phyloP scores from a whole-genome alignment of 1,140 invertebrate genomes.

The Drosophila baimaii region DNA sequence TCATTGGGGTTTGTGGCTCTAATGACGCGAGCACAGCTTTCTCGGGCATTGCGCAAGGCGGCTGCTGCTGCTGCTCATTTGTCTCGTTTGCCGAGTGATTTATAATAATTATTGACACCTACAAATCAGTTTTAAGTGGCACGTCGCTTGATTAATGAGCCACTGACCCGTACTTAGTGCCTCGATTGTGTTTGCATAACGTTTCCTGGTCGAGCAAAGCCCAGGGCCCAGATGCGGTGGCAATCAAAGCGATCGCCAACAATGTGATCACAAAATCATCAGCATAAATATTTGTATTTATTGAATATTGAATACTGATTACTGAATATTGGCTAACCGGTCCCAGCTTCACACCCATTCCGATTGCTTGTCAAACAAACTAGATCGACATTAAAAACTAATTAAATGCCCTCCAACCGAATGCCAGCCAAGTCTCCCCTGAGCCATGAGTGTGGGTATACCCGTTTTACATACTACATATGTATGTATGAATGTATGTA shows the following conservation, averaged over 20 bases:
- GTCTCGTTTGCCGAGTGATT: conserved; percentile 70
- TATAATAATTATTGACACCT: conserved; percentile 78
- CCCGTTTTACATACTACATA: conserved; percentile 26
- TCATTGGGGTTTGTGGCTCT: conserved; percentile 42
- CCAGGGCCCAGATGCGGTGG: conserved; percentile 17
- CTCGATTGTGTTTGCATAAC: conserved; percentile 57
- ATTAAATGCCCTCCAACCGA: conserved; percentile 70
- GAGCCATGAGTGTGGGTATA: conserved; percentile 29
- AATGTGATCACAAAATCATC: conserved; percentile 18
- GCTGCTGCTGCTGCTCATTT: conserved; percentile 44
- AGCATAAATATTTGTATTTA: conserved; percentile 51
- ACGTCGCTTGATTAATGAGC: conserved; percentile 65
- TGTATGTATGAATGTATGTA: no score
- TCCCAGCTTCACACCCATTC: conserved; percentile 59
- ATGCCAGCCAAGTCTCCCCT: conserved; percentile 37
- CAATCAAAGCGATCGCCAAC: conserved; percentile 40
- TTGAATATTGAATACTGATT: conserved; percentile 38
- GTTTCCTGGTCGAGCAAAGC: conserved; percentile 41
- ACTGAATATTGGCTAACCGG: conserved; percentile 40
- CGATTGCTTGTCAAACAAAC: conserved; percentile 80
- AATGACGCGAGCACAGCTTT: conserved; percentile 51
- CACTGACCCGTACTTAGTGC: conserved; percentile 28
- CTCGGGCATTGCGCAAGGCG: conserved; percentile 44
- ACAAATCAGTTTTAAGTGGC: conserved; percentile 71
- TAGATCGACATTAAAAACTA: conserved; percentile 80